Evolutionary conservation across 2,888 invertebrate genomes (phyloP).

Genomic region (Pantelozetes paolii): DNA sequence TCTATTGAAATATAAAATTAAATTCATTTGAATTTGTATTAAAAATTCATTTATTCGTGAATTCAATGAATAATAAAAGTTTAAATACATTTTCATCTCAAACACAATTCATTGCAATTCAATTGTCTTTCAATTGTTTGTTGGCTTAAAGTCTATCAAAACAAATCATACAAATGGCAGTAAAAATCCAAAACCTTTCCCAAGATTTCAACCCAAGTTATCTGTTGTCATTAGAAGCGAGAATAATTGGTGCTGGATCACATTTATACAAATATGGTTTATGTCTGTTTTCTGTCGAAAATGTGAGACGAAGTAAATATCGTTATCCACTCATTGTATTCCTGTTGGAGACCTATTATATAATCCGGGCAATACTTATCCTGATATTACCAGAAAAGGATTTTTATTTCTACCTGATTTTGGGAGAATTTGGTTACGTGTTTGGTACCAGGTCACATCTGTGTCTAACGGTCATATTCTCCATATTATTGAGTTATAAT

Average conservation of each 20-base stretch:
- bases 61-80: too few species aligned
- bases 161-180: too few species aligned
- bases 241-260: not conserved
- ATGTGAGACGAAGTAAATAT: not conserved
- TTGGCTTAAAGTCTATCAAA: too few species aligned
- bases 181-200: too few species aligned
- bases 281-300: not conserved
- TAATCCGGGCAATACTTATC: not conserved
- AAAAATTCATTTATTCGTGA: too few species aligned
- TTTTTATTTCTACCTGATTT: not conserved
- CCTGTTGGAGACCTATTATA: not conserved
- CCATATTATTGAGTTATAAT: not conserved
- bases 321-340: constrained; percentile 9
- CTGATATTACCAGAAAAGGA: not conserved
- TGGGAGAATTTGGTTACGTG: constrained; percentile 14
- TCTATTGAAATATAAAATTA: too few species aligned
- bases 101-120: too few species aligned
- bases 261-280: constrained; percentile 21
- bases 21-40: too few species aligned
- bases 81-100: too few species aligned
- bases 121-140: too few species aligned
- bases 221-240: not conserved
- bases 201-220: not conserved
- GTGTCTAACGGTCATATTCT: not conserved
- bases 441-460: not conserved